phyloP scores from a whole-genome alignment of 2,797 vertebrate genomes.

The Platalea minor region DNA sequence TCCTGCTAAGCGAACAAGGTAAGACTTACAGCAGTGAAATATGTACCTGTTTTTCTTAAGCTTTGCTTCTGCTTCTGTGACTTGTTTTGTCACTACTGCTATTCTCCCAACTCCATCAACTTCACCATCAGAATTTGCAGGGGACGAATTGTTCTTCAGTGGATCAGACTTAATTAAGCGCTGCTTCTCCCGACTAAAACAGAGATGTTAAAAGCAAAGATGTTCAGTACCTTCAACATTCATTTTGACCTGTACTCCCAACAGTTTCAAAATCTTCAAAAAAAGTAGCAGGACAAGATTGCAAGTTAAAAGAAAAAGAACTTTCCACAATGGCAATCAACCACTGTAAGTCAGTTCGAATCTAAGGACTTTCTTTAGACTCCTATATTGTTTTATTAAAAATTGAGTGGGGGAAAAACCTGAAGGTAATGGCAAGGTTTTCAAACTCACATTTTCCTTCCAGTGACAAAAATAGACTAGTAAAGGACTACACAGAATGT shows the following conservation, averaged over 20 bases:
- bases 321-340: background rate
- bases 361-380: background rate
- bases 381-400: background rate
- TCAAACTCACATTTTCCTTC: background rate
- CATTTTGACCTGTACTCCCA: background rate
- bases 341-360: background rate
- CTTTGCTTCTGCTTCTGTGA: slow-evolving; percentile 83
- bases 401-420: accelerated
- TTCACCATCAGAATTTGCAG: slow-evolving; percentile 76
- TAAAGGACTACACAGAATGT: background rate
- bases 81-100: slow-evolving; percentile 77
- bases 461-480: background rate
- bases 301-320: background rate
- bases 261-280: background rate
- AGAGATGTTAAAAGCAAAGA: slow-evolving; percentile 24
- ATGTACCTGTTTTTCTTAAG: slow-evolving; percentile 87
- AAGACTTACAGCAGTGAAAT: background rate
- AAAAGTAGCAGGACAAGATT: background rate
- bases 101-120: slow-evolving; percentile 73
- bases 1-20: background rate
- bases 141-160: slow-evolving; percentile 64
- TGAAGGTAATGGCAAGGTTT: background rate
- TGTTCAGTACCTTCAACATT: background rate
- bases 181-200: slow-evolving; percentile 87
- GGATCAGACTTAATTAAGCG: slow-evolving; percentile 79